Percentiles rank a stretch among this genome's conserved stretches.
Conservation (phyloP, 2,113 vertebrate genomes). For the Larimichthys polyactis region DNA sequence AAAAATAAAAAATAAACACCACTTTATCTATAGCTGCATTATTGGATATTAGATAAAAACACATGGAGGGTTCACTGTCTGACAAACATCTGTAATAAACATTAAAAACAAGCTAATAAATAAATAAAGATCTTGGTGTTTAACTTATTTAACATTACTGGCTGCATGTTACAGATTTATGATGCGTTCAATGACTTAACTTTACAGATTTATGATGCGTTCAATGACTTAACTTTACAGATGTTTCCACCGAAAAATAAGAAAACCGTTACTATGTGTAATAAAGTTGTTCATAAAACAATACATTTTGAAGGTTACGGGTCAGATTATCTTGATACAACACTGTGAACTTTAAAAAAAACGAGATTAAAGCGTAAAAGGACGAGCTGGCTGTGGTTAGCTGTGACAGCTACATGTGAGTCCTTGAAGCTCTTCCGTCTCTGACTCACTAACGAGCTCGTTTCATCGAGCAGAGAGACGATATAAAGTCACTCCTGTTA, state of each 20-base stretch:
- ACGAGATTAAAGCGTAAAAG: background rate
- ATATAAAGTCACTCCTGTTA: accelerated
- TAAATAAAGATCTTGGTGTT: background rate
- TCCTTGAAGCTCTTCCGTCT: conserved; percentile 8
- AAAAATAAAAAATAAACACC: too few species aligned
- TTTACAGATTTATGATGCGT: background rate
- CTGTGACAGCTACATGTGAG: conserved; percentile 6
- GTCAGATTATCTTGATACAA: background rate
- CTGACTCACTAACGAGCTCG: too few species aligned
- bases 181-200: background rate
- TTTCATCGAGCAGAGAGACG: background rate
- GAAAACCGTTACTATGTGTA: background rate
- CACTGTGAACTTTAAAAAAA: background rate
- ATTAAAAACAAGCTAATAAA: too few species aligned
- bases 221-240: background rate
- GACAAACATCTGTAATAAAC: background rate
- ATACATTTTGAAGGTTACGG: background rate
- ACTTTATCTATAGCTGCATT: background rate
- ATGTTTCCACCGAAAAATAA: background rate
- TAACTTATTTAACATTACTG: background rate
- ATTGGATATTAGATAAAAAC: too few species aligned
- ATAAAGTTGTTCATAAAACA: background rate
- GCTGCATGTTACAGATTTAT: background rate
- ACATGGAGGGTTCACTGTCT: background rate
- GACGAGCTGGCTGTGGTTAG: background rate